A percentile compares a stretch with the other conserved stretches of the same genome.
Conservation (phyloP, 2,797 vertebrate genomes). For the Octomys mimax region DNA sequence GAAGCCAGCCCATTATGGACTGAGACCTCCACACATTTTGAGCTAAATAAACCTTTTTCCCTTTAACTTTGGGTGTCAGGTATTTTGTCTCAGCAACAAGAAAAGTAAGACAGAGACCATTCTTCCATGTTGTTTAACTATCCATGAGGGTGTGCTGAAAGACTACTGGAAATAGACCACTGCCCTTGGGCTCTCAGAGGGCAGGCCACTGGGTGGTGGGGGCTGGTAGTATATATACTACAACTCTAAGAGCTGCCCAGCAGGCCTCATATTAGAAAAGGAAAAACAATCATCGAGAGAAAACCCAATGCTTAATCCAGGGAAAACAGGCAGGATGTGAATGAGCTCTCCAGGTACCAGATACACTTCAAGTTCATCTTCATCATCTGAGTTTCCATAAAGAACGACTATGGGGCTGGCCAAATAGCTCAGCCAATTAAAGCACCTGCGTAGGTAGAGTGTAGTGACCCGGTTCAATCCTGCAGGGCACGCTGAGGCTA, state of each 20-base stretch:
- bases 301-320: not conserved
- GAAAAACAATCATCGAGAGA: not conserved
- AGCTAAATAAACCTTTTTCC: not conserved
- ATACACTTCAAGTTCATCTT: slow-evolving; percentile 10
- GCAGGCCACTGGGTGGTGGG: not conserved
- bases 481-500: no score
- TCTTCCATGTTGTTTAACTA: not conserved
- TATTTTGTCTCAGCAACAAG: not conserved
- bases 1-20: not conserved
- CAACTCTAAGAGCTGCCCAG: not conserved
- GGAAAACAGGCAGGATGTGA: not conserved
- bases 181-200: not conserved
- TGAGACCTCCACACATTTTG: not conserved
- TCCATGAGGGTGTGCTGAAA: not conserved
- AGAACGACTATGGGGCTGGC: not conserved
- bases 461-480: no score
- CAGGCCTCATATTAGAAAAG: not conserved
- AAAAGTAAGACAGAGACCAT: not conserved
- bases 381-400: slow-evolving; percentile 36
- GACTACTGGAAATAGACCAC: not conserved
- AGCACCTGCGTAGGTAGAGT: no score
- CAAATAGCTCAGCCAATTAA: no score
- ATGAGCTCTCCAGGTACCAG: slow-evolving; percentile 36
- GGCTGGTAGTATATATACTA: not conserved
- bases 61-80: not conserved